Evolutionary conservation across 2,797 vertebrate species (phyloP).

Genomic region (Silurus aristotelis): DNA sequence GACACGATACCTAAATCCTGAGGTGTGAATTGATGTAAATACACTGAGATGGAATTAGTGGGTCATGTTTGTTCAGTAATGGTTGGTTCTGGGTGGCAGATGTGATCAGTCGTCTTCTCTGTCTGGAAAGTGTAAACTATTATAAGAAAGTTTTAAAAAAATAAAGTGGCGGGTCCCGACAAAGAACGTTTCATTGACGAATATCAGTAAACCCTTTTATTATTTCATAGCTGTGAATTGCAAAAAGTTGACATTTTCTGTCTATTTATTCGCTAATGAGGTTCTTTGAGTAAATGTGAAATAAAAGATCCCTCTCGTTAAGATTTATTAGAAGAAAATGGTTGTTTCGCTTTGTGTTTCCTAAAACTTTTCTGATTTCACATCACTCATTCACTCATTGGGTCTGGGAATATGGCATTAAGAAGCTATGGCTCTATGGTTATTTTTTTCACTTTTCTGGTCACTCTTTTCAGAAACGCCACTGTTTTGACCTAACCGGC

Average conservation of each 20-base stretch:
- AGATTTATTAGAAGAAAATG: neutral
- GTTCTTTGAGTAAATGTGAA: neutral
- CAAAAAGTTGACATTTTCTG: neutral
- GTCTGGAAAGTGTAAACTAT: neutral
- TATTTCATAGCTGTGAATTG: neutral
- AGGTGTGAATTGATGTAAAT: conserved; percentile 7
- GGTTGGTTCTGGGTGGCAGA: neutral
- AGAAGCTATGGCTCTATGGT: neutral
- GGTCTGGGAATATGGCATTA: neutral
- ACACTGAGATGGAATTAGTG: neutral
- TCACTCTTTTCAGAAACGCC: neutral
- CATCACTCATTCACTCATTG: neutral
- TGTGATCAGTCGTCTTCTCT: neutral
- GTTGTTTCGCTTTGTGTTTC: no score
- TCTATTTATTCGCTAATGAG: neutral
- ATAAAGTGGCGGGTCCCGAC: neutral
- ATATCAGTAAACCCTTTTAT: neutral
- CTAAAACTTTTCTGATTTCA: neutral
- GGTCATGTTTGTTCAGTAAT: neutral
- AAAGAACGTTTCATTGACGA: neutral
- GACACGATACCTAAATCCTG: neutral
- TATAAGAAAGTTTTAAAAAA: neutral
- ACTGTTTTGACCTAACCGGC: neutral
- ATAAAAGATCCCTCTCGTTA: neutral
- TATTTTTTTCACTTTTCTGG: neutral